These are phyloP conservation scores for Hemicordylus capensis DNA, from an alignment of 2,113 vertebrate species.

Conservation along the genomic window DNA sequence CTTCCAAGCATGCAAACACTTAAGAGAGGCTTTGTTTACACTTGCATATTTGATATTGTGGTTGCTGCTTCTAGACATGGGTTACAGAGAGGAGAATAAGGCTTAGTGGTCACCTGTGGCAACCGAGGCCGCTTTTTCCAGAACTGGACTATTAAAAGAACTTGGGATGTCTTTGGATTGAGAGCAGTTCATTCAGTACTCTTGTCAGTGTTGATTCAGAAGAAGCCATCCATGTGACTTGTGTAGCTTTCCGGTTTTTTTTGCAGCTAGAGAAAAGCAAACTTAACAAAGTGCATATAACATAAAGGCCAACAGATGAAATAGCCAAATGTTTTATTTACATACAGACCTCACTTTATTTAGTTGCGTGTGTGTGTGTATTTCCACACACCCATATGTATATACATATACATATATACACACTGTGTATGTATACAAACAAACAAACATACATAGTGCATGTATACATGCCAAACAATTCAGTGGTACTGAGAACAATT, in stretches of 20 bases:
- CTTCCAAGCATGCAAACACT: not conserved
- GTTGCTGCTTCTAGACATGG: not conserved
- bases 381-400: no score
- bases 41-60: not conserved
- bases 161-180: not conserved
- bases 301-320: not conserved
- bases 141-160: not conserved
- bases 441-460: no score
- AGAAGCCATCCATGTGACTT: not conserved
- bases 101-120: conserved; percentile 3
- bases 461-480: conserved; percentile 5
- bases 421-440: no score
- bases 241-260: not conserved
- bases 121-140: not conserved
- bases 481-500: conserved; percentile 49
- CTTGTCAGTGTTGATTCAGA: fast-evolving
- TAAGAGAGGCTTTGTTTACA: not conserved
- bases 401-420: no score
- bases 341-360: conserved; percentile 39
- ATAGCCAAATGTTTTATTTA: not conserved
- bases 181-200: fast-evolving
- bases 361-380: no score
- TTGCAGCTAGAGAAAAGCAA: not conserved
- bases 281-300: fast-evolving
- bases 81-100: conserved; percentile 13